Conservation (phyloP, 2,888 invertebrate genomes). For the Lymantria dispar region DNA sequence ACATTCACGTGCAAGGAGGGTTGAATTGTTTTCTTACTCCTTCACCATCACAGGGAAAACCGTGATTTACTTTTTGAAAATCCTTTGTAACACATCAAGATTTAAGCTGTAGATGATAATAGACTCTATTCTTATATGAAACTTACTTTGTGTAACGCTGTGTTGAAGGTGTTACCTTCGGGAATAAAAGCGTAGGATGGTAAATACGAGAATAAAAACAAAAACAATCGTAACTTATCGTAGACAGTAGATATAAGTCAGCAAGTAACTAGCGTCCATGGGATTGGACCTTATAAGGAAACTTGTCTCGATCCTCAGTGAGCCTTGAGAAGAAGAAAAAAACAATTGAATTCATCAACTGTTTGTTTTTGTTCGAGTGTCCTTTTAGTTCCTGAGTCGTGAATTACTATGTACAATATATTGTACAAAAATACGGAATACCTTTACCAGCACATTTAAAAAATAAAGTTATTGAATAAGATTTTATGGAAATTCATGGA, state of each 20-base stretch:
- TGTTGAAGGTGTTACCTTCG: too few relatives aligned
- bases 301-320: conserved; percentile 51
- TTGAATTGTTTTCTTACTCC: too few relatives aligned
- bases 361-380: conserved; percentile 40
- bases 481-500: too few relatives aligned
- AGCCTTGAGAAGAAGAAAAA: conserved; percentile 57
- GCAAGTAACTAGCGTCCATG: conserved; percentile 25
- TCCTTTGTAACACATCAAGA: not conserved
- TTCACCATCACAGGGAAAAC: too few relatives aligned
- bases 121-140: not conserved
- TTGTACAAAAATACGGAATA: too few relatives aligned
- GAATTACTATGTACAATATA: conserved; percentile 21
- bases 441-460: too few relatives aligned
- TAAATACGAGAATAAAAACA: not conserved
- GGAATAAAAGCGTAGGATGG: too few relatives aligned
- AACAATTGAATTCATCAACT: conserved; percentile 42
- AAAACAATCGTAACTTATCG: not conserved
- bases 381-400: conserved; percentile 32
- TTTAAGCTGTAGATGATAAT: not conserved
- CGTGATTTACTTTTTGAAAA: not conserved
- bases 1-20: too few relatives aligned
- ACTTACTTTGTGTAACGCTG: not conserved
- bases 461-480: too few relatives aligned
- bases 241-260: not conserved
- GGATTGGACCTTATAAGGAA: conserved; percentile 53